These are phyloP conservation scores for Cheilosia vernalis DNA, from an alignment of 2,888 invertebrate genomes.

Conservation along the genomic window DNA sequence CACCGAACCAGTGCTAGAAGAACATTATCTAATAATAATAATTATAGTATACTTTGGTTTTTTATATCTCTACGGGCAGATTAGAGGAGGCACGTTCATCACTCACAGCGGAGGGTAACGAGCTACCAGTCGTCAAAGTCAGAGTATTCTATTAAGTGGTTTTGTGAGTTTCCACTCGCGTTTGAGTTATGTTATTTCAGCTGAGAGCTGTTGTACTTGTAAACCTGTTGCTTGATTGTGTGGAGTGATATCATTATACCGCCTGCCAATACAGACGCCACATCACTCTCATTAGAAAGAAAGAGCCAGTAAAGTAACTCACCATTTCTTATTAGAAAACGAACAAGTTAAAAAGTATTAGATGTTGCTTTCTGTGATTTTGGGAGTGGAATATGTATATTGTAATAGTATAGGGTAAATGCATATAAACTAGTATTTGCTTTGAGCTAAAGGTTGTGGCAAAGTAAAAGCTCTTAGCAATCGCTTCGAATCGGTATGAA, in stretches of 20 bases:
- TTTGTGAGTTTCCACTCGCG: conserved; percentile 5
- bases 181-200: conserved; percentile 24
- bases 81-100: conserved; percentile 15
- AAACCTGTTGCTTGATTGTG: conserved; percentile 26
- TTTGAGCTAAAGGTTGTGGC: no score
- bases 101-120: neutral
- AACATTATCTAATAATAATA: conserved; percentile 31
- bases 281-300: neutral
- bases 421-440: no score
- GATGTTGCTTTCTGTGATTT: neutral
- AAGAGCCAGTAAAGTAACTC: neutral
- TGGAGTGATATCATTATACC: conserved; percentile 2
- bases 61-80: neutral
- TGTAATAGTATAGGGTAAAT: no score
- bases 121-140: neutral
- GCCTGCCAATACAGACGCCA: neutral
- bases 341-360: neutral
- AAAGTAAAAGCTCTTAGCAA: no score
- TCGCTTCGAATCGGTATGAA: no score
- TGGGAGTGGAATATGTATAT: neutral
- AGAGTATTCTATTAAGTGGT: conserved; percentile 6
- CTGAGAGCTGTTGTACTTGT: neutral
- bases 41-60: neutral
- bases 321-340: neutral
- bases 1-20: conserved; percentile 17